Evolutionary conservation across 1,140 invertebrate genomes (phyloP).

Genomic region (Hylyphantes graminicola): DNA sequence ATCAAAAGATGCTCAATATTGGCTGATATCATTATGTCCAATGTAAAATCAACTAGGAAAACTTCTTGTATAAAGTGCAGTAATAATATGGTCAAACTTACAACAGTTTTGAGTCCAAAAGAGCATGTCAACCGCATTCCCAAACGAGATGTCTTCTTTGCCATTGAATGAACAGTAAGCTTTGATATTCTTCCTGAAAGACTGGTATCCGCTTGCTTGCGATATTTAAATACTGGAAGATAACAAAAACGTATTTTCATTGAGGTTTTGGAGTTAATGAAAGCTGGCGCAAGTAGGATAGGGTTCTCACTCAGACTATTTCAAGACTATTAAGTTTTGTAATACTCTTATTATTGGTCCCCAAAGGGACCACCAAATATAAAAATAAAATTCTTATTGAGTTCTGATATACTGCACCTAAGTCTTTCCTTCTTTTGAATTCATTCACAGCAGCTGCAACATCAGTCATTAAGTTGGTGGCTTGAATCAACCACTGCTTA

Average conservation of each 20-base stretch:
- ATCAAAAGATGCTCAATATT: background rate
- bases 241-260: background rate
- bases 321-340: too few species aligned
- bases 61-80: background rate
- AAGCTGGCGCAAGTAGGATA: too few species aligned
- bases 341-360: too few species aligned
- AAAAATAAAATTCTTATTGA: too few species aligned
- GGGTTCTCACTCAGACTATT: too few species aligned
- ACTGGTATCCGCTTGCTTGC: constrained; percentile 67
- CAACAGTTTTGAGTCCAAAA: constrained; percentile 72
- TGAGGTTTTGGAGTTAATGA: too few species aligned
- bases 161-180: constrained; percentile 75
- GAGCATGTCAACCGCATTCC: constrained; percentile 71
- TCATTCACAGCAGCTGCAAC: constrained; percentile 77
- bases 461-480: constrained; percentile 73
- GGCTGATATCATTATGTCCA: background rate
- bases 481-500: constrained; percentile 71
- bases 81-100: constrained; percentile 57
- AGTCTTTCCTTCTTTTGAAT: constrained; percentile 75
- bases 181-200: constrained; percentile 72
- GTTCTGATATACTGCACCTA: constrained; percentile 65
- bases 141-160: constrained; percentile 75
- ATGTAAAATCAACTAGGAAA: background rate
- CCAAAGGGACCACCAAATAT: too few species aligned
- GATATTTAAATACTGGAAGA: constrained; percentile 70